A percentile compares a stretch with the other conserved stretches of the same genome.
These are phyloP conservation scores for Bombus polaris DNA, from an alignment of 1,140 invertebrate species.

Conservation along the genomic window DNA sequence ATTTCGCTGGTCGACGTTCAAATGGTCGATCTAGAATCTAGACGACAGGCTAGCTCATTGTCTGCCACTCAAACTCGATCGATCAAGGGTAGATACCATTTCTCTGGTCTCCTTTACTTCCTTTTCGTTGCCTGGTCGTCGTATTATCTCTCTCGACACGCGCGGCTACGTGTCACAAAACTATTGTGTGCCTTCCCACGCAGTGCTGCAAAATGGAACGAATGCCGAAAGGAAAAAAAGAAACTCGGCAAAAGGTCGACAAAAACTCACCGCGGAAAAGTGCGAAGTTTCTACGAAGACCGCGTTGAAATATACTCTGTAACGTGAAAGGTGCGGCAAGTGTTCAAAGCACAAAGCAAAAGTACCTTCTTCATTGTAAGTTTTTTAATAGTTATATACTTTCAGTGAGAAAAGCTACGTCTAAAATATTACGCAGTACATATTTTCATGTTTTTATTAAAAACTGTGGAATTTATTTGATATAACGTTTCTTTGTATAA, in stretches of 20 bases:
- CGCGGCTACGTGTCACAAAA: conserved; percentile 10
- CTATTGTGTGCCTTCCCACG: conserved; percentile 22
- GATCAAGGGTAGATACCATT: conserved; percentile 34
- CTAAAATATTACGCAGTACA: background rate
- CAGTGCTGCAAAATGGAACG: background rate
- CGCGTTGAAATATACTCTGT: background rate
- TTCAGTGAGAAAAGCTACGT: background rate
- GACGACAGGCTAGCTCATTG: background rate
- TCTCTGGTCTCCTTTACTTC: background rate
- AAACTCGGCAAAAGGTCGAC: background rate
- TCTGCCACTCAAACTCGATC: conserved; percentile 1
- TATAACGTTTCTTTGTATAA: no score
- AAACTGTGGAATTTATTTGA: no score
- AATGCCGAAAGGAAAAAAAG: background rate
- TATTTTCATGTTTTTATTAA: background rate
- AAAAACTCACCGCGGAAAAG: background rate
- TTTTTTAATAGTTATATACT: background rate
- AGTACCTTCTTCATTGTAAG: background rate
- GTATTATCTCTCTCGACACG: background rate
- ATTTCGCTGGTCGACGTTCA: background rate
- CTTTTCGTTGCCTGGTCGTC: background rate
- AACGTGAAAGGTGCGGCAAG: background rate
- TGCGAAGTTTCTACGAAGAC: background rate
- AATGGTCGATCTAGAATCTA: background rate
- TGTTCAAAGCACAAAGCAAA: conserved; percentile 10